A percentile compares a stretch with the other conserved stretches of the same genome.
Evolutionary conservation across 2,888 invertebrate genomes (phyloP).

Genomic region (Andrena praecox): DNA sequence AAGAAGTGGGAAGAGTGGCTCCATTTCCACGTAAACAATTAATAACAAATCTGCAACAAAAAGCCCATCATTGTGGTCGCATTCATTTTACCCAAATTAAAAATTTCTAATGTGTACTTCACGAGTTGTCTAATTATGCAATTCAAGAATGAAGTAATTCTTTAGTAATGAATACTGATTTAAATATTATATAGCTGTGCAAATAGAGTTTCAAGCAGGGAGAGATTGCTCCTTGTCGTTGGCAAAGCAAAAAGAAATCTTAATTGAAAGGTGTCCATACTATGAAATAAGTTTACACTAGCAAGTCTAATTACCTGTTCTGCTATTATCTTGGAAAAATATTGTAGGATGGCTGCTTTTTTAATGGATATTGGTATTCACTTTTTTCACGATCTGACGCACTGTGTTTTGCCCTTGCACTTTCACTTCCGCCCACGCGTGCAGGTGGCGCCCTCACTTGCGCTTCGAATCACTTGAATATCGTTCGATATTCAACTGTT

Average conservation of each 20-base stretch:
- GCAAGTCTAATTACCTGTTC: background rate
- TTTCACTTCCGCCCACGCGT: background rate
- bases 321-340: background rate
- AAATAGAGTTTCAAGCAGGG: no score
- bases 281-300: background rate
- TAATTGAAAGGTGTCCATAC: background rate
- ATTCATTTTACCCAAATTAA: no score
- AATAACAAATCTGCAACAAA: no score
- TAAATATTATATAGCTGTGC: no score
- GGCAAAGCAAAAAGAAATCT: no score
- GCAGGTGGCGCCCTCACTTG: background rate
- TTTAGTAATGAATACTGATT: no score
- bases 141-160: no score
- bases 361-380: background rate
- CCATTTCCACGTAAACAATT: background rate
- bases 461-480: background rate
- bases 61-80: no score
- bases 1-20: background rate
- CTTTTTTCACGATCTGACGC: background rate
- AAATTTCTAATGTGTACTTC: no score
- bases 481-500: background rate
- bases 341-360: background rate
- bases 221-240: no score
- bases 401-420: no score
- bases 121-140: no score